These are phyloP conservation scores for Lordiphosa stackelbergi DNA, from an alignment of 1,140 invertebrate genomes.

Conservation along the genomic window DNA sequence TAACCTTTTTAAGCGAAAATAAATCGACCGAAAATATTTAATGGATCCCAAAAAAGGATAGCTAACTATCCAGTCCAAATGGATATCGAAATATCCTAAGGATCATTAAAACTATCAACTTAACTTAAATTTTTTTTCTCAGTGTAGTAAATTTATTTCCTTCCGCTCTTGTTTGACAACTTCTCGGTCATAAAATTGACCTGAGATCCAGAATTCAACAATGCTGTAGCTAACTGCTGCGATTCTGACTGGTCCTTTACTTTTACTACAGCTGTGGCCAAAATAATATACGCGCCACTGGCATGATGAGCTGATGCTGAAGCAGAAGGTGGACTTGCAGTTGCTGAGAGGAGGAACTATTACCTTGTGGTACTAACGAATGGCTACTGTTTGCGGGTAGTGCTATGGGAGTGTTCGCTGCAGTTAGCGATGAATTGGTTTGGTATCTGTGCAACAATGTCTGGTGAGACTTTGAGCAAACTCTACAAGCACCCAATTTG, in stretches of 20 bases:
- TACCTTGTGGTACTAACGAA: background rate
- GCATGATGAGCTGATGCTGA: background rate
- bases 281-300: background rate
- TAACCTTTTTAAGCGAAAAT: no score
- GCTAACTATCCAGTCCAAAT: no score
- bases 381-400: background rate
- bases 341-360: background rate
- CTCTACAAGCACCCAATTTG: no score
- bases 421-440: background rate
- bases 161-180: constrained; percentile 1
- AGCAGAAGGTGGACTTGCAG: background rate
- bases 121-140: no score
- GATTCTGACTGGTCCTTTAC: background rate
- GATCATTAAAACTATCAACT: no score
- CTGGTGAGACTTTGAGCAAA: background rate
- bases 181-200: constrained; percentile 1
- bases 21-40: no score
- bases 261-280: constrained; percentile 1
- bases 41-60: no score
- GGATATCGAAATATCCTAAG: no score
- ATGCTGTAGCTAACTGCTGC: background rate
- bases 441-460: no score
- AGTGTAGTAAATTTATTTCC: no score
- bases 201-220: background rate
- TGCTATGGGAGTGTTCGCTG: background rate